These are phyloP conservation scores for Sminthurides bifidus DNA, from an alignment of 1,140 invertebrate species.

Conservation along the genomic window DNA sequence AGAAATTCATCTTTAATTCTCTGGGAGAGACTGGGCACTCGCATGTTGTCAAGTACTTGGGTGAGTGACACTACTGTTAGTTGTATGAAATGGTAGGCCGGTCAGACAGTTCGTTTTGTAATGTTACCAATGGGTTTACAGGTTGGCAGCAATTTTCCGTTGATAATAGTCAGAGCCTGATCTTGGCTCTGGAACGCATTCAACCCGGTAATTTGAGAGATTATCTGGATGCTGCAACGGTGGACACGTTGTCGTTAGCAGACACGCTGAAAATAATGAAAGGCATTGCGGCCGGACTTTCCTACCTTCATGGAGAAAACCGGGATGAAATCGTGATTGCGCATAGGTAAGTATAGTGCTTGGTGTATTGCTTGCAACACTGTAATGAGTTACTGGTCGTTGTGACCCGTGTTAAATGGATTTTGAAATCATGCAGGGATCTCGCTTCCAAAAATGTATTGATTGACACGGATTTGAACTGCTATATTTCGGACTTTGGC, in stretches of 20 bases:
- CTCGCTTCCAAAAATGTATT: constrained; percentile 30
- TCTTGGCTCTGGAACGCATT: constrained; percentile 23
- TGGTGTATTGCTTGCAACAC: too few relatives aligned
- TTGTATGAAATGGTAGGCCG: neutral
- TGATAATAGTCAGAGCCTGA: constrained; percentile 12
- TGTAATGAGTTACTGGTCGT: neutral
- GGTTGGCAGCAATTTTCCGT: constrained; percentile 29
- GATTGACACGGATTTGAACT: constrained; percentile 13
- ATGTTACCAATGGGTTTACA: neutral
- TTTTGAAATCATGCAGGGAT: constrained; percentile 16
- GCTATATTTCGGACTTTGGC: constrained; percentile 26
- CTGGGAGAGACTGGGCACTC: constrained; percentile 6
- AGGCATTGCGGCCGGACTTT: constrained; percentile 22
- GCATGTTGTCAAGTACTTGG: constrained; percentile 20
- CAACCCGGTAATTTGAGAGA: constrained; percentile 26
- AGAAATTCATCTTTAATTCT: constrained; percentile 22
- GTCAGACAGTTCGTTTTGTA: neutral
- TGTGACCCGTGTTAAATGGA: too few relatives aligned
- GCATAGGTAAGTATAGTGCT: constrained; percentile 24
- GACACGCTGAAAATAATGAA: constrained; percentile 16
- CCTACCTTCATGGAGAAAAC: constrained; percentile 27
- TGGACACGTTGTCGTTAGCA: constrained; percentile 2
- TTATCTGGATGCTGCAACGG: constrained; percentile 11
- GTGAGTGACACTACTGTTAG: constrained; percentile 4
- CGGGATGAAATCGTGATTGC: constrained; percentile 23